Percentiles rank a stretch among this genome's conserved stretches.
phyloP scores from a whole-genome alignment of 2,113 vertebrate genomes.

The Conger conger region DNA sequence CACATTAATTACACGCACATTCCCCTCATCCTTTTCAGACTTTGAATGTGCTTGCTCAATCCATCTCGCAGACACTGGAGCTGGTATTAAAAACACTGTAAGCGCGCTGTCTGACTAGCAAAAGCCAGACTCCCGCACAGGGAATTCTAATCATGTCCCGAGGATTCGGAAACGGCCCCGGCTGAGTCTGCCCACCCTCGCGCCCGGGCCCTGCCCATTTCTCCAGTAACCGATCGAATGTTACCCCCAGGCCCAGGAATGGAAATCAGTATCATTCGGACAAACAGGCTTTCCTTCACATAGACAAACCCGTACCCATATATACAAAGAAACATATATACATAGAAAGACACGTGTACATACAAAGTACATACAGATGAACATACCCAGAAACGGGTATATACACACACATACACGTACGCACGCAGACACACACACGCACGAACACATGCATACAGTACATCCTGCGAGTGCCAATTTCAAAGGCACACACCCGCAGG shows the following conservation, averaged over 20 bases:
- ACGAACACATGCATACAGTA: background rate
- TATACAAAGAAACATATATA: too few relatives aligned
- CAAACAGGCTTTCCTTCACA: background rate
- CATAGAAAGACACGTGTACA: constrained; percentile 19
- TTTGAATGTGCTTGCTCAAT: background rate
- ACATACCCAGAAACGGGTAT: background rate
- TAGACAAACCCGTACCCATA: constrained; percentile 28
- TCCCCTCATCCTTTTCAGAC: background rate
- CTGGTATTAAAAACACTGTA: background rate
- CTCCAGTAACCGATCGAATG: background rate
- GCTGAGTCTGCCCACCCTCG: background rate
- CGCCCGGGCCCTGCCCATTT: background rate
- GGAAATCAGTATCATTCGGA: background rate
- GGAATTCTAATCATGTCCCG: constrained; percentile 11
- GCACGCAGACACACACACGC: too few relatives aligned
- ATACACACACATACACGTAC: constrained; percentile 19
- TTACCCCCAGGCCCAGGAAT: background rate
- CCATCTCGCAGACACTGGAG: background rate
- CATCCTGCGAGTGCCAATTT: background rate
- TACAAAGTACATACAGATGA: background rate
- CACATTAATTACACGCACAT: background rate
- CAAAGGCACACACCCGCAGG: background rate
- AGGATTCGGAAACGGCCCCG: constrained; percentile 5
- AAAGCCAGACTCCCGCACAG: background rate
- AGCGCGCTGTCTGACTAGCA: background rate